These are phyloP conservation scores for Euwallacea similis DNA, from an alignment of 1,140 invertebrate species.

Conservation along the genomic window DNA sequence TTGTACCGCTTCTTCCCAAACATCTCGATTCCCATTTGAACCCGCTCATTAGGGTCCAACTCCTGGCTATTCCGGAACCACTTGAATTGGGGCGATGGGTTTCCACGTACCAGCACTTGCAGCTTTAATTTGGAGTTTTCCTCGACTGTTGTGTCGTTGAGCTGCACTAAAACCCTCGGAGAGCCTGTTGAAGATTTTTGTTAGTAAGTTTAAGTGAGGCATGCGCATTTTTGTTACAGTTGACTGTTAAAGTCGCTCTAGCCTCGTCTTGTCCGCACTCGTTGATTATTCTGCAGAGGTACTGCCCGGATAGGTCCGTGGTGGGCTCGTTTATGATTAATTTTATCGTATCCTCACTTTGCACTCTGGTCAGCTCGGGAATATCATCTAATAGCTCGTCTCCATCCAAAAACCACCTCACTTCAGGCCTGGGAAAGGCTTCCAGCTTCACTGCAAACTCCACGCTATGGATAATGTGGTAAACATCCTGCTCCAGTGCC, in stretches of 20 bases:
- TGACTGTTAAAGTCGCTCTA: slow-evolving; percentile 28
- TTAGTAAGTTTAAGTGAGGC: slow-evolving; percentile 1
- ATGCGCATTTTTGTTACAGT: slow-evolving; percentile 18
- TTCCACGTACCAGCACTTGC: slow-evolving; percentile 22
- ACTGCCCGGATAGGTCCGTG: slow-evolving; percentile 30
- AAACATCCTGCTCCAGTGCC: slow-evolving; percentile 31
- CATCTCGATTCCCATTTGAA: slow-evolving; percentile 27
- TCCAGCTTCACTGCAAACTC: slow-evolving; percentile 27
- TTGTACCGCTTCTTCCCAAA: slow-evolving; percentile 31
- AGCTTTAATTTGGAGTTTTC: slow-evolving; percentile 12
- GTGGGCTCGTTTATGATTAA: slow-evolving; percentile 34
- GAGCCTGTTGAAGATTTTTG: slow-evolving; percentile 16
- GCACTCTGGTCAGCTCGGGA: slow-evolving; percentile 19
- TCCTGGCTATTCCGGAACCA: slow-evolving; percentile 34
- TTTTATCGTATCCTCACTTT: slow-evolving; percentile 25
- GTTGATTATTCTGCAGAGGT: slow-evolving; percentile 28
- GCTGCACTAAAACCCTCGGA: slow-evolving; percentile 26
- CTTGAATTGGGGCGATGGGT: slow-evolving; percentile 25
- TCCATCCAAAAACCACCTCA: slow-evolving; percentile 33
- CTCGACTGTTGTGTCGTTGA: slow-evolving; percentile 27
- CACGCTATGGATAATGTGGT: slow-evolving; percentile 31
- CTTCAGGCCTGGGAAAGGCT: slow-evolving; percentile 26
- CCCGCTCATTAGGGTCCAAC: slow-evolving; percentile 19
- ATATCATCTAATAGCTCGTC: slow-evolving; percentile 16
- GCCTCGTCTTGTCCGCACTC: slow-evolving; percentile 28